phyloP scores from a whole-genome alignment of 2,113 vertebrate genomes.

The Bubalus kerabau region DNA sequence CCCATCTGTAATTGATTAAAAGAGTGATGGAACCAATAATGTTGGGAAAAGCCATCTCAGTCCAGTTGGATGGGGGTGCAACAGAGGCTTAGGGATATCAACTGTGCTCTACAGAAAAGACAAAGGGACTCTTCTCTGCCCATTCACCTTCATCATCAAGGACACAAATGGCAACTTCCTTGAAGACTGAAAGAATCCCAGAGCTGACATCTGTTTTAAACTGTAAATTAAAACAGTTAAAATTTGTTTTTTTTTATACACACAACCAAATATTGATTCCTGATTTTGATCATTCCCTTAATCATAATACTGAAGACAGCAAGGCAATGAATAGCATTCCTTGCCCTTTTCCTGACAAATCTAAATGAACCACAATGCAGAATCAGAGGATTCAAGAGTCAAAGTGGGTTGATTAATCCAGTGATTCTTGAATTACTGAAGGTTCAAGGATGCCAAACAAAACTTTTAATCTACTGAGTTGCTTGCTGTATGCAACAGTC shows the following conservation, averaged over 20 bases:
- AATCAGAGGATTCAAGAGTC: background rate
- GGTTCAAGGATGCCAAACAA: background rate
- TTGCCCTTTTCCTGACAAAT: background rate
- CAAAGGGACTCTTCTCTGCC: background rate
- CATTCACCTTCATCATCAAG: background rate
- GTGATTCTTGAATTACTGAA: slow-evolving; percentile 13
- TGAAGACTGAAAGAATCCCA: background rate
- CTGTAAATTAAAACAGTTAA: background rate
- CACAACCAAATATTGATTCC: background rate
- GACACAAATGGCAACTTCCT: background rate
- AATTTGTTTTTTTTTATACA: background rate
- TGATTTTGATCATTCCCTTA: background rate
- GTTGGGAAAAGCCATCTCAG: background rate
- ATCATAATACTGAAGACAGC: background rate
- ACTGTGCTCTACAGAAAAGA: background rate
- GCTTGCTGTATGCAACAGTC: background rate
- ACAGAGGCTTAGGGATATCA: background rate
- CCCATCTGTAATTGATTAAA: background rate
- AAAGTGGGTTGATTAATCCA: background rate
- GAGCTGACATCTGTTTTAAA: slow-evolving; percentile 8
- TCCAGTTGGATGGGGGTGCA: background rate
- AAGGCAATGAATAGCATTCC: background rate
- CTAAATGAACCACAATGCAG: background rate
- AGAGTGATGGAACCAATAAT: background rate
- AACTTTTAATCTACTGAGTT: background rate